Percentiles rank a stretch among this genome's conserved stretches.
Conservation (phyloP, 2,797 vertebrate genomes). For the Anniella stebbinsi region DNA sequence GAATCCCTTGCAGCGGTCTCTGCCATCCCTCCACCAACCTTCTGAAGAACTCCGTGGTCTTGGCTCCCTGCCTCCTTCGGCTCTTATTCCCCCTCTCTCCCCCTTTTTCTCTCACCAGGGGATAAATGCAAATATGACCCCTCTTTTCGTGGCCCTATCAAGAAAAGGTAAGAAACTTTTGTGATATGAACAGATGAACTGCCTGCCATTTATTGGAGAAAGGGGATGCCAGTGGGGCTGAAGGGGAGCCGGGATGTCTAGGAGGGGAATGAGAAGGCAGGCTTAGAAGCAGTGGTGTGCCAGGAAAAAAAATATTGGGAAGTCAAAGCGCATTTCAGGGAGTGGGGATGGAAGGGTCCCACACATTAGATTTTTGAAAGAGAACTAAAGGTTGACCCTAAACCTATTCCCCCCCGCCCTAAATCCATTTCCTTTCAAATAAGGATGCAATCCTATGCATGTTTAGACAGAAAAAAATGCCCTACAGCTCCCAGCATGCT, state of each 20-base stretch:
- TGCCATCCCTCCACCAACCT: background rate
- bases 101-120: slow-evolving; percentile 71
- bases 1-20: too few relatives aligned
- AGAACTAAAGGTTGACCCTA: too few relatives aligned
- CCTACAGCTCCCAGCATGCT: too few relatives aligned
- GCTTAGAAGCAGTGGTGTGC: background rate
- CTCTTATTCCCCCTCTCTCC: background rate
- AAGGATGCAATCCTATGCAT: too few relatives aligned
- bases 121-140: slow-evolving; percentile 82
- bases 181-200: background rate
- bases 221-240: too few relatives aligned
- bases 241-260: background rate
- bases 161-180: slow-evolving; percentile 79
- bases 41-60: background rate
- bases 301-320: background rate
- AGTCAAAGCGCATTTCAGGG: background rate
- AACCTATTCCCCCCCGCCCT: too few relatives aligned
- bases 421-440: background rate
- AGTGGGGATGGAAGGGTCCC: background rate
- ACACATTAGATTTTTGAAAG: background rate
- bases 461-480: too few relatives aligned
- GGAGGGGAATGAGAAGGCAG: background rate
- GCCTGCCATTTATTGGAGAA: too few relatives aligned
- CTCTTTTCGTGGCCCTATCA: slow-evolving; percentile 86
- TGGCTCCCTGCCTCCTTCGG: background rate